Conservation (phyloP, 2,888 invertebrate genomes). For the Seira musarum region DNA sequence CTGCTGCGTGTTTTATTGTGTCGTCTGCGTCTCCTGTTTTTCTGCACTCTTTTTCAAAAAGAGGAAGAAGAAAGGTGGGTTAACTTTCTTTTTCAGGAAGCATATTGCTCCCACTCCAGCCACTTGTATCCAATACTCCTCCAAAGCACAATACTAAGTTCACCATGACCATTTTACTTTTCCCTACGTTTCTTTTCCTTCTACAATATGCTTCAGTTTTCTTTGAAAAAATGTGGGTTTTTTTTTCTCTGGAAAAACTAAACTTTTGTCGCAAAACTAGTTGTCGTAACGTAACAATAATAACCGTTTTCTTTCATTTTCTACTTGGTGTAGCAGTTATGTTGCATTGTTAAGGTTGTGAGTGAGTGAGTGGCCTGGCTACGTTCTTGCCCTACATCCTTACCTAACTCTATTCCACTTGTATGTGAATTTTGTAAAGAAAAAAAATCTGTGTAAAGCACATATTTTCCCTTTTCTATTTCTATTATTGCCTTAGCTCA, state of each 20-base stretch:
- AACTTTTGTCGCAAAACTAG: constrained; percentile 20
- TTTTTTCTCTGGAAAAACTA: constrained; percentile 20
- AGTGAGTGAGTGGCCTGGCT: neutral
- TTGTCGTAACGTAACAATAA: constrained; percentile 31
- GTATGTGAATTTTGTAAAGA: no score
- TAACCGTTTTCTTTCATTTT: constrained; percentile 47
- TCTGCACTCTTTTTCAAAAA: neutral
- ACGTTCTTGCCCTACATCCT: no score
- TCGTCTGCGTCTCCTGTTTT: no score
- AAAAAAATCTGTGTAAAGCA: no score
- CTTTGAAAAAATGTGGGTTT: neutral
- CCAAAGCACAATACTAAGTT: no score
- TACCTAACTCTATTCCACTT: no score
- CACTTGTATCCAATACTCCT: no score
- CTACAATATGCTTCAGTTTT: neutral
- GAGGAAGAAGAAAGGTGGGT: no score
- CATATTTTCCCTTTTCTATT: constrained; percentile 16
- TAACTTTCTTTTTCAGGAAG: neutral
- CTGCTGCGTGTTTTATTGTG: no score
- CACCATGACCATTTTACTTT: neutral
- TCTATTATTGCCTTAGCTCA: constrained; percentile 1
- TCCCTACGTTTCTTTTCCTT: neutral
- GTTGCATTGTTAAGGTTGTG: neutral
- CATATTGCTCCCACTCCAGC: constrained; percentile 1
- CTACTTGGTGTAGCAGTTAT: neutral